Conservation (phyloP, 2,113 vertebrate genomes). For the Urocitellus parryii region DNA sequence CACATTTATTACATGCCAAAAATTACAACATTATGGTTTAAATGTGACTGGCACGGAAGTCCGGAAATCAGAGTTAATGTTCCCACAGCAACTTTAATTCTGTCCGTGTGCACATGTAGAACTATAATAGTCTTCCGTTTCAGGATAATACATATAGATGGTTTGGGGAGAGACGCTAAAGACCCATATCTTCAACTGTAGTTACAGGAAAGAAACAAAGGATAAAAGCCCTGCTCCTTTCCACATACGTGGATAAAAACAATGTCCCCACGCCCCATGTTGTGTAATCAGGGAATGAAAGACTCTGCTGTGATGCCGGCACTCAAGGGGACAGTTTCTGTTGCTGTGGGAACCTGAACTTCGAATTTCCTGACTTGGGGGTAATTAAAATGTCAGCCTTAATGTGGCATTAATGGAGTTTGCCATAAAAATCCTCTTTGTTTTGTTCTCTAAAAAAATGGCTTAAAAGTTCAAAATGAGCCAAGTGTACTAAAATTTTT, state of each 20-base stretch:
- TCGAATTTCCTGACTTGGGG: constrained; percentile 83
- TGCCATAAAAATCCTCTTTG: constrained; percentile 82
- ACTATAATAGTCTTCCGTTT: constrained; percentile 63
- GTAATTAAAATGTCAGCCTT: constrained; percentile 86
- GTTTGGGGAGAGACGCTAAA: constrained; percentile 58
- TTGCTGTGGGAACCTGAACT: constrained; percentile 85
- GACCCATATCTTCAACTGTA: constrained; percentile 69
- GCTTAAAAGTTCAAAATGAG: constrained; percentile 79
- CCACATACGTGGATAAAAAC: constrained; percentile 47
- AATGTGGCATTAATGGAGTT: constrained; percentile 84
- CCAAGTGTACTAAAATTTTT: constrained; percentile 74
- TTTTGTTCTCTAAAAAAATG: constrained; percentile 80
- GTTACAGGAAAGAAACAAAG: constrained; percentile 66
- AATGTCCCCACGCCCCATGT: constrained; percentile 37
- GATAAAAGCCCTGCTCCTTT: constrained; percentile 4
- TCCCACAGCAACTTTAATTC: constrained; percentile 85
- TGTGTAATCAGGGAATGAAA: constrained; percentile 74
- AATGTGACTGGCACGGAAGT: constrained; percentile 84
- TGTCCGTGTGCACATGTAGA: constrained; percentile 76
- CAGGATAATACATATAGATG: constrained; percentile 57
- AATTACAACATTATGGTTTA: constrained; percentile 84
- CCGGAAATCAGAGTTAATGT: constrained; percentile 84
- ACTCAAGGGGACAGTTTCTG: constrained; percentile 81
- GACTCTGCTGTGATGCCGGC: constrained; percentile 64
- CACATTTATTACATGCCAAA: constrained; percentile 84